phyloP scores from a whole-genome alignment of 2,888 invertebrate genomes.

The Netelia melanura region DNA sequence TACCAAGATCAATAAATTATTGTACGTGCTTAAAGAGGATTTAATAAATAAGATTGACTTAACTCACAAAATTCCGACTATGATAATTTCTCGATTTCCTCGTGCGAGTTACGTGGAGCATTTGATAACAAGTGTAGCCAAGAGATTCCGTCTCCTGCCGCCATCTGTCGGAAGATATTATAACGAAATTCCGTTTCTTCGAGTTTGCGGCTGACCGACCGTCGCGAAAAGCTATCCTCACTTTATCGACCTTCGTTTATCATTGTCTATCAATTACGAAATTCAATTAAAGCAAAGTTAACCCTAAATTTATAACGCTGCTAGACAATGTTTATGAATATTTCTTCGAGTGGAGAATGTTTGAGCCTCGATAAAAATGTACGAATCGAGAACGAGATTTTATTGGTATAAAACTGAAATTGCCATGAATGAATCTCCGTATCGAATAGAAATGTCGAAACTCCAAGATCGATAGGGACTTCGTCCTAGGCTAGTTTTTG shows the following conservation, averaged over 20 bases:
- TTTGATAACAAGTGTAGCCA: slow-evolving; percentile 9
- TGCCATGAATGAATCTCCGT: background rate
- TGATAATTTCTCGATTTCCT: background rate
- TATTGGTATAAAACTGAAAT: background rate
- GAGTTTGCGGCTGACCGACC: slow-evolving; percentile 19
- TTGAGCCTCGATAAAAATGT: background rate
- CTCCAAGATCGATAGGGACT: slow-evolving; percentile 29
- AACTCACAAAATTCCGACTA: background rate
- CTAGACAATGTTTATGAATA: background rate
- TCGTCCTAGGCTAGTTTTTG: background rate
- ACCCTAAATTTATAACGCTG: no score
- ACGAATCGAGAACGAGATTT: background rate
- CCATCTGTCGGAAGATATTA: slow-evolving; percentile 44
- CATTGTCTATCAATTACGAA: background rate
- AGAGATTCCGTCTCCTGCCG: slow-evolving; percentile 51
- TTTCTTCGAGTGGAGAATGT: background rate
- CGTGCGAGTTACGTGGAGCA: background rate
- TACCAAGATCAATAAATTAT: background rate
- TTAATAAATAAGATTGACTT: background rate
- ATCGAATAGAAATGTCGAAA: background rate
- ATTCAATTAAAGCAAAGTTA: no score
- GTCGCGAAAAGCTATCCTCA: slow-evolving; percentile 1
- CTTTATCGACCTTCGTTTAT: background rate
- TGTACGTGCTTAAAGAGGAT: background rate
- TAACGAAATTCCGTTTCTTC: background rate